Conservation (phyloP, 2,113 vertebrate species). For the Gymnobelideus leadbeateri region DNA sequence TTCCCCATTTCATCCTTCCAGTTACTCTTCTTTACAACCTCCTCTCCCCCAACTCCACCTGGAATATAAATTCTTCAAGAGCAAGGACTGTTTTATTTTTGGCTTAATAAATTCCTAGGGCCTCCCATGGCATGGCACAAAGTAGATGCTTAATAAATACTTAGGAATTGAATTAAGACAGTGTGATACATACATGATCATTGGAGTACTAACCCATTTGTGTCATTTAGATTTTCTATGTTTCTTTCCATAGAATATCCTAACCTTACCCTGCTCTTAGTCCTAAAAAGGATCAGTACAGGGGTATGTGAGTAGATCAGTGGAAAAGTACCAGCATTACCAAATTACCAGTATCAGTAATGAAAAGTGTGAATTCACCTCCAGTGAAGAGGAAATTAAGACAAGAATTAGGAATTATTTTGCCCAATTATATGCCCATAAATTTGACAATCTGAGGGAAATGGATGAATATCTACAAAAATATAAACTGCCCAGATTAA, state of each 20-base stretch:
- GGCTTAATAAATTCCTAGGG: not conserved
- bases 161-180: not conserved
- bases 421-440: too few species aligned
- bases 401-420: too few species aligned
- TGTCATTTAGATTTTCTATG: not conserved
- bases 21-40: not conserved
- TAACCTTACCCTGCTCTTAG: not conserved
- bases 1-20: not conserved
- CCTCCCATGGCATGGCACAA: not conserved
- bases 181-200: not conserved
- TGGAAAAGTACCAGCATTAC: not conserved
- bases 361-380: too few species aligned
- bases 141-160: not conserved
- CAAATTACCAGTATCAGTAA: too few species aligned
- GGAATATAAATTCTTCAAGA: not conserved
- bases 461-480: too few species aligned
- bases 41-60: too few species aligned
- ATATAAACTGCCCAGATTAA: too few species aligned
- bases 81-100: not conserved
- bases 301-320: not conserved
- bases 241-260: not conserved
- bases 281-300: not conserved
- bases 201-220: not conserved
- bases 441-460: too few species aligned
- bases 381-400: too few species aligned